Base-by-base conservation (phyloP, 2,888 invertebrate species). In the Oxycera nigricornis region DNA sequence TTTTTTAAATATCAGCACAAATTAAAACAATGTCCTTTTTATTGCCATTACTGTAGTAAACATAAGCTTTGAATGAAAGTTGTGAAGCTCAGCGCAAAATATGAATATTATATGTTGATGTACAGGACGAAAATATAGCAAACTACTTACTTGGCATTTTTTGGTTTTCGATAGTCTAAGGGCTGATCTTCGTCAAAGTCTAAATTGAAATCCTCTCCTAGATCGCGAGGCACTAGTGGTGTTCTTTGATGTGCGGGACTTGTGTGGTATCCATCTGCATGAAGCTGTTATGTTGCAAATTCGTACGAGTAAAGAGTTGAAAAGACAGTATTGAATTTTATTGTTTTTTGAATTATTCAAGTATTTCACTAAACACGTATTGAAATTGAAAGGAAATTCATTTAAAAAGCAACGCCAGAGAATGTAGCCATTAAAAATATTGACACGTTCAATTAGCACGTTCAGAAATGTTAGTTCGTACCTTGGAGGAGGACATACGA, bases 191-290 rank as follows among this genome's bases (percentile, higher is more conserved):
- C 85, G 76, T 85, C 85, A 79, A 83, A 83, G 80, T 87, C 86
- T 81, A 89, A 89, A 81, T 90, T 90, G 77, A 88, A 90, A 82
- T 91, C 91, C 82, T 91, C 90, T 81, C 89, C 88, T 81, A 90
- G 87, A 80, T 92, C 91, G 82, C 91, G 90, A 62, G 90, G 89
- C 87, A 93, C 92, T 86, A 93, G 87, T 78, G 94, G 93, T 81
- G 93, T 92, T 81, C 91, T 89, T 85, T 89, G 89, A 80, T 87
- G 87, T 67, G 91, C 91, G 74, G 94, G 94, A 84, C 94, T 94
- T 78, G 94, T 94, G 86, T 94, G 94, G 86, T 93, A 94, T 80
- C 94, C 94, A 87, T 94, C 94, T 80, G 94, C 91, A 88, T 94
- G 94, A 85, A 94, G 90, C 94, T 94, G 77, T 80, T 79, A 73